phyloP scores from a whole-genome alignment of 2,888 invertebrate genomes.

The Cremastinae sp. region DNA sequence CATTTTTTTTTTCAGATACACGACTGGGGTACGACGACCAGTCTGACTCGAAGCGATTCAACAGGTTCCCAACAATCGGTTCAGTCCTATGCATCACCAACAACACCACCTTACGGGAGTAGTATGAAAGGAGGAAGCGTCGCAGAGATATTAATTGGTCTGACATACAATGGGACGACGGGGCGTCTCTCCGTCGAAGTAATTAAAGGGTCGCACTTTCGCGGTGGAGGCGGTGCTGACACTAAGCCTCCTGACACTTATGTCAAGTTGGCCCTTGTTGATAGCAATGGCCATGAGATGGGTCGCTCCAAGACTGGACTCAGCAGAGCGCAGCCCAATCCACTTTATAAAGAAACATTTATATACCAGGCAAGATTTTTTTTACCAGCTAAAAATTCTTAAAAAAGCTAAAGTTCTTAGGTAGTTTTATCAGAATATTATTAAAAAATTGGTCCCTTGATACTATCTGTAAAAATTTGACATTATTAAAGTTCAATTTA shows the following conservation, averaged over 20 bases:
- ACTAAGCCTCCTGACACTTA: constrained; percentile 93
- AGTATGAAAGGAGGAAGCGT: constrained; percentile 92
- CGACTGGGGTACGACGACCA: constrained; percentile 76
- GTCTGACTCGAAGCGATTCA: constrained; percentile 93
- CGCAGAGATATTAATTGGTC: constrained; percentile 92
- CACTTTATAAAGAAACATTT: constrained; percentile 97
- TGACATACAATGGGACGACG: constrained; percentile 96
- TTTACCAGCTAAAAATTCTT: neutral
- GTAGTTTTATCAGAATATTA: neutral
- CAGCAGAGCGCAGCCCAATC: constrained; percentile 95
- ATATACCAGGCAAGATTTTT: constrained; percentile 89
- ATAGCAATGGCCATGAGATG: constrained; percentile 96
- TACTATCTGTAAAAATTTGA: neutral
- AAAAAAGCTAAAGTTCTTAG: neutral
- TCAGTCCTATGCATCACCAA: constrained; percentile 80
- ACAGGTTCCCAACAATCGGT: constrained; percentile 95
- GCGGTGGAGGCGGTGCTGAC: constrained; percentile 79
- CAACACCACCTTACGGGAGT: constrained; percentile 76
- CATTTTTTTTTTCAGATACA: constrained; percentile 54
- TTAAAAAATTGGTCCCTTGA: neutral
- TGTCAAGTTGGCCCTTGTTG: constrained; percentile 94
- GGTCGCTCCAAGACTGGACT: constrained; percentile 96
- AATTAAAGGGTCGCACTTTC: constrained; percentile 88
- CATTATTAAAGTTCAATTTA: neutral
- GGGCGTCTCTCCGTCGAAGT: constrained; percentile 96